These are phyloP conservation scores for Drosophila infuscata DNA, from an alignment of 2,888 invertebrate genomes.

Conservation along the genomic window DNA sequence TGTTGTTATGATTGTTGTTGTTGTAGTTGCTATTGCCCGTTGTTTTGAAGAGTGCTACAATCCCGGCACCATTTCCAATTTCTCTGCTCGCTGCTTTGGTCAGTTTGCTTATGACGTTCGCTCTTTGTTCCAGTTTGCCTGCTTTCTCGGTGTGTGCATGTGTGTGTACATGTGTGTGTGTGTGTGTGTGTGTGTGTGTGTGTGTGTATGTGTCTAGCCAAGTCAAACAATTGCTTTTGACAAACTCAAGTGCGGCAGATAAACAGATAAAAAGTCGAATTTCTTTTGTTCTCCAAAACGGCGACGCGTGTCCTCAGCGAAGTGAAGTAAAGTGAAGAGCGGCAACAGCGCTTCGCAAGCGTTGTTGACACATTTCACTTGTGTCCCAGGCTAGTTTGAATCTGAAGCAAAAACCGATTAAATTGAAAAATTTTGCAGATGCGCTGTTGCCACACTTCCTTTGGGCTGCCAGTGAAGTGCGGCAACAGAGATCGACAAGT, in stretches of 20 bases:
- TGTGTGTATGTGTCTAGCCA: constrained; percentile 39
- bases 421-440: background rate
- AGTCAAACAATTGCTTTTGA: constrained; percentile 73
- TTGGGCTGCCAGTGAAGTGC: background rate
- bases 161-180: constrained; percentile 7
- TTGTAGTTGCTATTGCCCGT: constrained; percentile 3
- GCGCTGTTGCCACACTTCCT: background rate
- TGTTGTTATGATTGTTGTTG: constrained; percentile 7
- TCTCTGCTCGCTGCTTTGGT: constrained; percentile 32
- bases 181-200: constrained; percentile 11
- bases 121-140: constrained; percentile 48
- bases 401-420: background rate
- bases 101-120: constrained; percentile 40
- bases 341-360: constrained; percentile 32
- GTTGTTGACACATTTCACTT: background rate
- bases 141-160: background rate
- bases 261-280: constrained; percentile 58
- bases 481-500: background rate
- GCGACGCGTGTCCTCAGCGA: background rate
- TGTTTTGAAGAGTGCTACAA: constrained; percentile 6
- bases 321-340: constrained; percentile 20
- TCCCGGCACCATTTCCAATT: constrained; percentile 27
- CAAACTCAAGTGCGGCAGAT: constrained; percentile 73
- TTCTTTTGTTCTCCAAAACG: constrained; percentile 37
- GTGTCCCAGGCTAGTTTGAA: background rate